These are phyloP conservation scores for Microplitis deprimator DNA, from an alignment of 2,888 invertebrate genomes.

Conservation along the genomic window DNA sequence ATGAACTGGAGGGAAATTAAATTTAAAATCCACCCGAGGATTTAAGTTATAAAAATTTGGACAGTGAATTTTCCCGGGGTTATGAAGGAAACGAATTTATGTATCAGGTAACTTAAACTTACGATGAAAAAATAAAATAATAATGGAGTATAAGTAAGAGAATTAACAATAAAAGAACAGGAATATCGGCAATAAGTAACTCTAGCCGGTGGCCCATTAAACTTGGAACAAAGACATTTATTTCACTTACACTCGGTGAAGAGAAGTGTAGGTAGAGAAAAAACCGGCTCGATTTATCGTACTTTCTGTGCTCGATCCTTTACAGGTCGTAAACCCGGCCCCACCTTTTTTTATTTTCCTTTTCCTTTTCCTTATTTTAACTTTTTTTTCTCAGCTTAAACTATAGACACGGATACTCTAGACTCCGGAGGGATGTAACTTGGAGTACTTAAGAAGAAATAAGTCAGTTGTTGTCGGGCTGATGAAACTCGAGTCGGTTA, in stretches of 20 bases:
- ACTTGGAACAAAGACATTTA: slow-evolving; percentile 58
- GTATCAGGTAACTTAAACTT: background rate
- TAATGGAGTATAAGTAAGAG: slow-evolving; percentile 39
- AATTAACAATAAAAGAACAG: slow-evolving; percentile 46
- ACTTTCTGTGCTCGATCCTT: slow-evolving; percentile 61
- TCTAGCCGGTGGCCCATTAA: slow-evolving; percentile 50
- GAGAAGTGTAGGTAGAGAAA: slow-evolving; percentile 45
- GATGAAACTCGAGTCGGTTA: background rate
- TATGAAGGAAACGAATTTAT: background rate
- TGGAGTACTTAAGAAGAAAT: slow-evolving; percentile 17
- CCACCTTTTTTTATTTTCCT: slow-evolving; percentile 23
- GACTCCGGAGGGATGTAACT: slow-evolving; percentile 1
- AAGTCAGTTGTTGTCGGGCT: slow-evolving; percentile 14
- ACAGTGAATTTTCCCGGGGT: background rate
- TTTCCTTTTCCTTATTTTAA: slow-evolving; percentile 31
- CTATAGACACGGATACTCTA: slow-evolving; percentile 6
- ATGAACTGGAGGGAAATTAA: background rate
- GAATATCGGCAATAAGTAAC: slow-evolving; percentile 47
- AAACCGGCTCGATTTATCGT: slow-evolving; percentile 60
- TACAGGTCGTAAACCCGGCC: slow-evolving; percentile 56
- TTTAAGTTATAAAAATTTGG: background rate
- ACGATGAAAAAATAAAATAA: background rate
- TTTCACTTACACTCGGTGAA: slow-evolving; percentile 58
- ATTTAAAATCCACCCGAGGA: background rate
- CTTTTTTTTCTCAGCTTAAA: background rate